Evolutionary conservation across 2,113 vertebrate species (phyloP).

Genomic region (Cyprinodon brontotheroides): DNA sequence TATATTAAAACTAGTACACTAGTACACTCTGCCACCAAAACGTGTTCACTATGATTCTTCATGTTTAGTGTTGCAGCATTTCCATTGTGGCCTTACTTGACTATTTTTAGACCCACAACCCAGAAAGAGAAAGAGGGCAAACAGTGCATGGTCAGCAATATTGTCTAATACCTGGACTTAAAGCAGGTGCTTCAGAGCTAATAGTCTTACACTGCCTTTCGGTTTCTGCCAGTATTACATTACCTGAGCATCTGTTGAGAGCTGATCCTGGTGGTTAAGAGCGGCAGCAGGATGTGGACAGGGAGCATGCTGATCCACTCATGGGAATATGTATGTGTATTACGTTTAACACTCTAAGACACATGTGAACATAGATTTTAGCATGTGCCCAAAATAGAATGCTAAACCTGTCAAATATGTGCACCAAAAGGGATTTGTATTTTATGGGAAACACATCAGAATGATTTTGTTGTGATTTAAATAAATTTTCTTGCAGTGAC

Average conservation of each 20-base stretch:
- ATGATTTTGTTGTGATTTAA: background rate
- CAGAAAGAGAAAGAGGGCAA: constrained; percentile 16
- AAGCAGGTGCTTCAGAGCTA: constrained; percentile 44
- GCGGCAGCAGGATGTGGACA: constrained; percentile 55
- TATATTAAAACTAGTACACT: constrained; percentile 2
- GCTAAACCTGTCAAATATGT: background rate
- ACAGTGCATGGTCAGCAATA: constrained; percentile 18
- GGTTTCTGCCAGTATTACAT: constrained; percentile 66
- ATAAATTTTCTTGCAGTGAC: background rate
- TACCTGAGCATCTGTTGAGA: constrained; percentile 51
- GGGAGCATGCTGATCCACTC: constrained; percentile 36
- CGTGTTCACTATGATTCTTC: constrained; percentile 18
- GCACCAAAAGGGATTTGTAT: background rate
- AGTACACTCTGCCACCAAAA: background rate
- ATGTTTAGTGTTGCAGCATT: constrained; percentile 24
- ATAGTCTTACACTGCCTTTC: constrained; percentile 55
- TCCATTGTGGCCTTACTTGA: constrained; percentile 3
- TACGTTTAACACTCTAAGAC: background rate
- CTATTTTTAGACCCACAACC: constrained; percentile 31
- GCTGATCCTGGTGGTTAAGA: constrained; percentile 53
- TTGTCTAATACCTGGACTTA: constrained; percentile 31
- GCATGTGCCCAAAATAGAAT: background rate
- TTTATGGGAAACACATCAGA: background rate
- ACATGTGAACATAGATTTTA: background rate
- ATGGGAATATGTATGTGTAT: background rate